These are phyloP conservation scores for Linyphia triangularis DNA, from an alignment of 2,888 invertebrate species.

Conservation along the genomic window DNA sequence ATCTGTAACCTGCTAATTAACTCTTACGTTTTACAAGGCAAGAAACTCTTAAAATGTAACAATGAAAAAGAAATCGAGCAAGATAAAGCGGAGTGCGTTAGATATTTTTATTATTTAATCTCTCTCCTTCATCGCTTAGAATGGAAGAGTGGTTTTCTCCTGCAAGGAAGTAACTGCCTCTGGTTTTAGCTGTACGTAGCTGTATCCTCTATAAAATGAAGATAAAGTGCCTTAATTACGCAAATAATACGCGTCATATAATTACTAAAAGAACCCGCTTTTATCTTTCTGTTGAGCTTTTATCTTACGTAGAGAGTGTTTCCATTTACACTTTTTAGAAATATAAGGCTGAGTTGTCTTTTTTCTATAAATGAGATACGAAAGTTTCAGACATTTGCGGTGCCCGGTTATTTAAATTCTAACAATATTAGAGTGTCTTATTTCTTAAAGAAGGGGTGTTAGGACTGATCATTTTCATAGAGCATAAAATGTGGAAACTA, in stretches of 20 bases:
- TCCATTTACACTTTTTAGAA: slow-evolving; percentile 42
- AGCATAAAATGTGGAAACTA: no score
- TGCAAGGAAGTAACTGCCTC: slow-evolving; percentile 41
- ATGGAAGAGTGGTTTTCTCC: neutral
- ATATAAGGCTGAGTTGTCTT: neutral
- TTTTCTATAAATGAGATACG: slow-evolving; percentile 29
- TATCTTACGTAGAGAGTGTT: slow-evolving; percentile 5
- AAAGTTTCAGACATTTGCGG: slow-evolving; percentile 4
- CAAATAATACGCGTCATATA: slow-evolving; percentile 69
- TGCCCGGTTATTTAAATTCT: neutral
- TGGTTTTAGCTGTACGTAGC: slow-evolving; percentile 4
- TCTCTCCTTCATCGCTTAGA: slow-evolving; percentile 51
- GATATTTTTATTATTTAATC: slow-evolving; percentile 62
- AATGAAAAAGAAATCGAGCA: slow-evolving; percentile 23
- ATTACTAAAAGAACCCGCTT: slow-evolving; percentile 49
- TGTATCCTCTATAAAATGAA: slow-evolving; percentile 53
- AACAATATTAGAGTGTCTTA: neutral
- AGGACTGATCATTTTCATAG: neutral
- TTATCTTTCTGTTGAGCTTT: slow-evolving; percentile 39
- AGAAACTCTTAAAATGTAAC: slow-evolving; percentile 19
- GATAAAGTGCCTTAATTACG: slow-evolving; percentile 68
- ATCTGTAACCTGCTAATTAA: slow-evolving; percentile 44
- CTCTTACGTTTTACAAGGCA: neutral
- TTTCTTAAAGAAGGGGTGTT: neutral
- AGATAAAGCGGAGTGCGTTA: slow-evolving; percentile 8